Evolutionary conservation across 2,113 vertebrate species (phyloP).

Genomic region (Corapipo altera): DNA sequence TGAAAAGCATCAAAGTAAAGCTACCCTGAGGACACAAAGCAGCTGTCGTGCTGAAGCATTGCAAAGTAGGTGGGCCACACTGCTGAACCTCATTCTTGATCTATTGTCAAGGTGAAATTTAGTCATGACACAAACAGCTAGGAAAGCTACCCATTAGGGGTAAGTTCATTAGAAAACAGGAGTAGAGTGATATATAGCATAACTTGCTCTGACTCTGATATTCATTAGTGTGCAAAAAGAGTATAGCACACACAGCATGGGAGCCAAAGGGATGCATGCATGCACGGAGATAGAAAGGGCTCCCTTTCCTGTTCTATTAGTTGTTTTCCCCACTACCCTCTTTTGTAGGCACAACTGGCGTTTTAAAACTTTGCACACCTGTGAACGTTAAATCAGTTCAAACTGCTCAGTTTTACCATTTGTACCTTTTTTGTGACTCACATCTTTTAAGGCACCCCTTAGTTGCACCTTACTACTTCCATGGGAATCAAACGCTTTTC

Average conservation of each 20-base stretch:
- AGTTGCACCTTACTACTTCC: not conserved
- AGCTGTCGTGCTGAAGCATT: not conserved
- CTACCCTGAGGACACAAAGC: slow-evolving; percentile 36
- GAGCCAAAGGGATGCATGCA: not conserved
- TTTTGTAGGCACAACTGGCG: not conserved
- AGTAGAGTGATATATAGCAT: not conserved
- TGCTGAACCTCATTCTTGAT: slow-evolving; percentile 29
- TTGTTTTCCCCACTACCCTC: not conserved
- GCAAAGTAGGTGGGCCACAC: slow-evolving; percentile 16
- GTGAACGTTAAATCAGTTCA: not conserved
- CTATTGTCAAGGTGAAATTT: slow-evolving; percentile 55
- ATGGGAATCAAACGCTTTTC: not conserved
- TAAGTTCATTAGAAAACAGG: slow-evolving; percentile 32
- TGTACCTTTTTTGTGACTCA: not conserved
- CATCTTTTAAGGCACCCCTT: not conserved
- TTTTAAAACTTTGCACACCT: not conserved
- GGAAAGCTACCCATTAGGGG: not conserved
- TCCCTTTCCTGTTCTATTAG: not conserved
- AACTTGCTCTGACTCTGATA: slow-evolving; percentile 18
- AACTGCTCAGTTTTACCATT: not conserved
- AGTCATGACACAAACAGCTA: slow-evolving; percentile 1
- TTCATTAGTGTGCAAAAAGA: slow-evolving; percentile 29
- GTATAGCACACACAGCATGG: not conserved
- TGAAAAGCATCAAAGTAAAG: slow-evolving; percentile 44
- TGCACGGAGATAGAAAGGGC: not conserved